phyloP scores from a whole-genome alignment of 1,140 invertebrate genomes.

The Nebria ingens region DNA sequence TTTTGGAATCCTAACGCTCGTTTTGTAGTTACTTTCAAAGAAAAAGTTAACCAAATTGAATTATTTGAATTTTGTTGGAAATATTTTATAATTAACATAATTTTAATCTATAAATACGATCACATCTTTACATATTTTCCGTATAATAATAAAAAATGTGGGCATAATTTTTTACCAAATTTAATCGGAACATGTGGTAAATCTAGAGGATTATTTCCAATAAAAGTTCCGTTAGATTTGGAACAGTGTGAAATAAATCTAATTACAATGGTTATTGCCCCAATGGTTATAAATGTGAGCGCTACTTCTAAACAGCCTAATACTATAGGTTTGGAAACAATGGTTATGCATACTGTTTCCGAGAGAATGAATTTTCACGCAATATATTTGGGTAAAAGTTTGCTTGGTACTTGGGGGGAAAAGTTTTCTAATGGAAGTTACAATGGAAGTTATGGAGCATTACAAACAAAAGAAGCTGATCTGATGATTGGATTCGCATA shows the following conservation, averaged over 20 bases:
- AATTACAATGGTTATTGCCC: no score
- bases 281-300: no score
- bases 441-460: background rate
- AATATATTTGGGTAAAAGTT: no score
- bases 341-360: no score
- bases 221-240: background rate
- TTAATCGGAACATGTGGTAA: background rate
- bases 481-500: background rate
- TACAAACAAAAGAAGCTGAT: background rate
- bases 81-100: background rate
- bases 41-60: background rate
- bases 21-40: background rate
- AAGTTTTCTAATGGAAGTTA: background rate
- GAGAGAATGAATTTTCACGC: no score
- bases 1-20: background rate
- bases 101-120: background rate
- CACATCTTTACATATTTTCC: background rate
- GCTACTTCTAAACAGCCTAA: no score
- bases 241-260: no score
- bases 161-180: background rate
- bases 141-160: background rate
- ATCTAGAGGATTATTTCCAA: background rate
- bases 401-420: background rate
- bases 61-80: background rate
- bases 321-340: no score